Conservation (phyloP, 1,140 invertebrate species). For the Papilio helenus region DNA sequence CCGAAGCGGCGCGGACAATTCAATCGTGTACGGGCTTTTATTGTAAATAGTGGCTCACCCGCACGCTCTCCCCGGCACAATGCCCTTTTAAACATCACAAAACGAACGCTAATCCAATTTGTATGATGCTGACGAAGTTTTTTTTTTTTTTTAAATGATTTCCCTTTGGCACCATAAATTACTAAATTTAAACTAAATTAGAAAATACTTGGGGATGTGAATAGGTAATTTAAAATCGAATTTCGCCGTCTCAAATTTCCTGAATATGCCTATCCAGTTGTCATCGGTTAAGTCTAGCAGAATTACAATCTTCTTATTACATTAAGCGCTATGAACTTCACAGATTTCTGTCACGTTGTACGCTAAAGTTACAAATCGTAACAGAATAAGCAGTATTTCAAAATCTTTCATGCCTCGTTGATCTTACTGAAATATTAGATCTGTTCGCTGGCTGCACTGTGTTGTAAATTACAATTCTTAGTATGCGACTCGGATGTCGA, state of each 20-base stretch:
- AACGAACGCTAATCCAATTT: constrained; percentile 53
- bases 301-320: background rate
- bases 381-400: constrained; percentile 14
- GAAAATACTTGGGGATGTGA: background rate
- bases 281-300: background rate
- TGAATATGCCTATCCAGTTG: background rate
- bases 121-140: constrained; percentile 29
- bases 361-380: constrained; percentile 21
- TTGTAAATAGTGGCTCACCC: constrained; percentile 45
- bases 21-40: constrained; percentile 52
- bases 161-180: background rate
- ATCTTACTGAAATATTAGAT: constrained; percentile 18
- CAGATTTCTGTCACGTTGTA: background rate
- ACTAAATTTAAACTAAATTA: constrained; percentile 6
- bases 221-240: background rate
- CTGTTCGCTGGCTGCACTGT: background rate
- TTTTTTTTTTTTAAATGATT: background rate
- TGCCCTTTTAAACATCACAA: constrained; percentile 40
- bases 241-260: background rate
- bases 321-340: background rate
- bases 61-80: constrained; percentile 40
- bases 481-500: background rate
- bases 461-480: constrained; percentile 19
- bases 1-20: constrained; percentile 58
- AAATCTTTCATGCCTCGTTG: constrained; percentile 18